Conservation (phyloP, 2,797 vertebrate species). For the Brotogeris chrysoptera region DNA sequence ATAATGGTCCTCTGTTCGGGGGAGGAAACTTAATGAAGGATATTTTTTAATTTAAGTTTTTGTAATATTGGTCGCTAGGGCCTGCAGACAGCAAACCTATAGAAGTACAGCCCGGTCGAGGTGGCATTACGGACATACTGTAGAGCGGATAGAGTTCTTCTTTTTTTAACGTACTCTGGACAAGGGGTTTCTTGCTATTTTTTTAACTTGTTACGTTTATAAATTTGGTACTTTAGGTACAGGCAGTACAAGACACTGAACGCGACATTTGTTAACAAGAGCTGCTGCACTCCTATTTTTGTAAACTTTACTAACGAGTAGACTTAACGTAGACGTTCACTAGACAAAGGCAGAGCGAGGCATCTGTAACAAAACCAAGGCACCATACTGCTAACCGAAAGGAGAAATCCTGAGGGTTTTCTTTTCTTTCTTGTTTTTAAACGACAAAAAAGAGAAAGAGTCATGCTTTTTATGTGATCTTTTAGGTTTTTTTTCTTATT, state of each 20-base stretch:
- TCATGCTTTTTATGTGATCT: constrained; percentile 73
- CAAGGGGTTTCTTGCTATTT: constrained; percentile 83
- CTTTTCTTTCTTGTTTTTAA: constrained; percentile 65
- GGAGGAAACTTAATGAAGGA: constrained; percentile 91
- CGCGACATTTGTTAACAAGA: constrained; percentile 85
- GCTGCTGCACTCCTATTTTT: constrained; percentile 90
- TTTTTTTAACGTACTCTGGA: constrained; percentile 84
- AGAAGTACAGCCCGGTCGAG: constrained; percentile 77
- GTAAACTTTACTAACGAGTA: constrained; percentile 84
- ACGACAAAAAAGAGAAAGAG: constrained; percentile 61
- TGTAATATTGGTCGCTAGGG: constrained; percentile 81
- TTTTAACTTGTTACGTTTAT: constrained; percentile 86
- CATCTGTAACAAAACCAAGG: constrained; percentile 74
- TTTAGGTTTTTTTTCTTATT: constrained; percentile 75
- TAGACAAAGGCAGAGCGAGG: constrained; percentile 80
- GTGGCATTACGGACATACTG: constrained; percentile 81
- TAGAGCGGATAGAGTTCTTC: constrained; percentile 83
- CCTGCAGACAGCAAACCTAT: constrained; percentile 78
- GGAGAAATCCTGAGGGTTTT: constrained; percentile 39
- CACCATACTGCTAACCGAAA: constrained; percentile 70
- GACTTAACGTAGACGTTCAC: constrained; percentile 80
- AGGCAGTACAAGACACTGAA: constrained; percentile 95
- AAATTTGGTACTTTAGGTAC: constrained; percentile 90
- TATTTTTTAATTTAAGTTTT: constrained; percentile 85
- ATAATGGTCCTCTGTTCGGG: constrained; percentile 84